Percentiles rank a stretch among this genome's conserved stretches.
phyloP scores from a whole-genome alignment of 2,888 invertebrate species.

The Caenorhabditis sulstoni region DNA sequence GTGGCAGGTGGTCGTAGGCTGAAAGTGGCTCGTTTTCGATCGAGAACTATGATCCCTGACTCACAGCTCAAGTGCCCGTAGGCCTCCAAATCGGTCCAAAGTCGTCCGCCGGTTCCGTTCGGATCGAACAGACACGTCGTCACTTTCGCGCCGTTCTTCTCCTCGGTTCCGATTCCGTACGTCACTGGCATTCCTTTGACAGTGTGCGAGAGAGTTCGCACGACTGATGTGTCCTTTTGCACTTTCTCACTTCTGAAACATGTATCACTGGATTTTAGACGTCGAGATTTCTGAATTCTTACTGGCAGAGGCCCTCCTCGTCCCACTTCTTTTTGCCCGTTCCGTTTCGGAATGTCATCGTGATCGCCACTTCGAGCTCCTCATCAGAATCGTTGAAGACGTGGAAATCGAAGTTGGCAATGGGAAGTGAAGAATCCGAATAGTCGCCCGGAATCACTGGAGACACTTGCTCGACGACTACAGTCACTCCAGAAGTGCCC shows the following conservation, averaged over 20 bases:
- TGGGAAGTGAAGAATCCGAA: slow-evolving; percentile 91
- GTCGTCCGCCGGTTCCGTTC: slow-evolving; percentile 53
- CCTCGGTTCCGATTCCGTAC: slow-evolving; percentile 81
- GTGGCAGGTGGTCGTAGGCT: slow-evolving; percentile 25
- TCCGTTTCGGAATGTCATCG: slow-evolving; percentile 93
- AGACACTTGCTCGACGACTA: slow-evolving; percentile 91
- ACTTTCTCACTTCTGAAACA: slow-evolving; percentile 42
- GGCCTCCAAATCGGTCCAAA: slow-evolving; percentile 56
- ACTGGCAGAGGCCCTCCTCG: slow-evolving; percentile 65
- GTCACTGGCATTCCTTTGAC: slow-evolving; percentile 82
- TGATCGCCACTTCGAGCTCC: slow-evolving; percentile 86
- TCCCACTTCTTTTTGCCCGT: slow-evolving; percentile 83
- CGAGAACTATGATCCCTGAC: neutral
- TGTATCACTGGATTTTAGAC: neutral
- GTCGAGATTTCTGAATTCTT: slow-evolving; percentile 11
- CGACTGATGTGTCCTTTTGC: slow-evolving; percentile 33
- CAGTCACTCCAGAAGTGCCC: slow-evolving; percentile 87
- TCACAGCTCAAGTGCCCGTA: slow-evolving; percentile 49
- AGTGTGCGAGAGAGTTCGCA: slow-evolving; percentile 81
- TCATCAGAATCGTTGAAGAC: slow-evolving; percentile 85
- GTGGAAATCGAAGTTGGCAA: slow-evolving; percentile 91
- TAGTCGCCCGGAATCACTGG: slow-evolving; percentile 95
- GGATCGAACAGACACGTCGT: slow-evolving; percentile 66
- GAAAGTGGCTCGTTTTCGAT: neutral
- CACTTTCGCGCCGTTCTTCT: slow-evolving; percentile 53